Evolutionary conservation across 1,140 invertebrate species (phyloP), one percentile per base, ranked within the genome.

Genomic region (Drosophila virilis): DNA sequence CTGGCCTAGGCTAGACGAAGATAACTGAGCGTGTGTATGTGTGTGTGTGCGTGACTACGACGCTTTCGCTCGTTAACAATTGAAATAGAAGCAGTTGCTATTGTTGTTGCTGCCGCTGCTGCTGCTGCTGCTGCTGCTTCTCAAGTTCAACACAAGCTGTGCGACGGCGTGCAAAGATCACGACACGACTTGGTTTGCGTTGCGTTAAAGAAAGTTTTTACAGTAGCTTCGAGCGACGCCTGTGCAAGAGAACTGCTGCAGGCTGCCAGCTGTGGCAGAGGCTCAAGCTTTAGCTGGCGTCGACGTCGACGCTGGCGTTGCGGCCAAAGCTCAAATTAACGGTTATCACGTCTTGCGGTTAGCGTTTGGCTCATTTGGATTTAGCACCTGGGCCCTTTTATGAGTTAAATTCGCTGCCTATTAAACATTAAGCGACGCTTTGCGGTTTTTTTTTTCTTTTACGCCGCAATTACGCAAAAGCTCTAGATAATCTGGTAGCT

Each of bases 41-140:
- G 10, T 59, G 10, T 58, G 51, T 73, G 61, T 78, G 77, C 80
- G 85, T 86, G 75, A 76, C 86, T 81, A 77, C 90, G 76, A 83
- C 90, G 90, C 90, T 91, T 91, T 91, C 90, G 90, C 90, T 86
- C 85, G 84, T 91, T 90, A 91, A 89, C 83, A 91, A 91, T 90
- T 90, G 90, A 91, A 91, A 91, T 80, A 84, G 83, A 78, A 86
- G 75, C 77, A 84, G 82, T 72, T 55, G 65, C 59, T 66, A 51
- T 55, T 73, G 72, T 55, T 66, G 43, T 62, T 55, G 50, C 51
- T 68, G 66, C 66, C 74, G 77, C 28, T 52, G 38, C n/a, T 17
- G 17, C 17, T 55, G 50, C 51, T 55, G 58, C 13, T 55, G 50
- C 51, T 55, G 40, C 40, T 57, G 66, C 58, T 61, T 50, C 73